These are phyloP conservation scores for Oreochromis niloticus DNA, from an alignment of 2,113 vertebrate genomes.

Conservation along the genomic window DNA sequence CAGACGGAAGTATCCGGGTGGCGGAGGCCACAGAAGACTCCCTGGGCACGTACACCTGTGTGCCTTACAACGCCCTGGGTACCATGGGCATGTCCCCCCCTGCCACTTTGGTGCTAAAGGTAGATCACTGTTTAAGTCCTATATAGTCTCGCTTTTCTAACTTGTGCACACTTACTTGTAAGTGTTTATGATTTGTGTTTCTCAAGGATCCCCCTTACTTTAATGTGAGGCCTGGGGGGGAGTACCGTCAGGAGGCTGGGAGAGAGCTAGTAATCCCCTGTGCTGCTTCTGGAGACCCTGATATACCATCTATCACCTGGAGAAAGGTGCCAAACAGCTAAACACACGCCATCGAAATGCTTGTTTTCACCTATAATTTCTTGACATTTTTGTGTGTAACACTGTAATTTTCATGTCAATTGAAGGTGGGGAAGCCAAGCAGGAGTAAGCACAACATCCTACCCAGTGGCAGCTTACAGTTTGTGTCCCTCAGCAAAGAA, in stretches of 20 bases:
- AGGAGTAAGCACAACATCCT: conserved; percentile 97
- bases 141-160: neutral
- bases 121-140: conserved; percentile 29
- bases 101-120: conserved; percentile 98
- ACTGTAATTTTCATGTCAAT: conserved; percentile 10
- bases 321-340: conserved; percentile 82
- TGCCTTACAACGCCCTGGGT: conserved; percentile 99
- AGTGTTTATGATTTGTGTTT: neutral
- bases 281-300: conserved; percentile 95
- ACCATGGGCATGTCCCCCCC: conserved; percentile 98
- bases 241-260: conserved; percentile 98
- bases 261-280: conserved; percentile 98
- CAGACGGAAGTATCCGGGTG: conserved; percentile 93
- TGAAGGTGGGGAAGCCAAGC: conserved; percentile 97
- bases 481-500: conserved; percentile 94
- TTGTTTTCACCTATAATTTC: neutral
- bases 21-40: conserved; percentile 98
- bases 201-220: conserved; percentile 97
- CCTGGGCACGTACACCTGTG: conserved; percentile 99
- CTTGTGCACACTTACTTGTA: neutral
- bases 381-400: neutral
- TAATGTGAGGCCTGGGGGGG: conserved; percentile 98
- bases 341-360: neutral
- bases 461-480: conserved; percentile 94
- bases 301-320: conserved; percentile 92